Evolutionary conservation across 2,888 invertebrate species (phyloP), one percentile per base, ranked within the genome.

Genomic region (Cheilosia scutellata): DNA sequence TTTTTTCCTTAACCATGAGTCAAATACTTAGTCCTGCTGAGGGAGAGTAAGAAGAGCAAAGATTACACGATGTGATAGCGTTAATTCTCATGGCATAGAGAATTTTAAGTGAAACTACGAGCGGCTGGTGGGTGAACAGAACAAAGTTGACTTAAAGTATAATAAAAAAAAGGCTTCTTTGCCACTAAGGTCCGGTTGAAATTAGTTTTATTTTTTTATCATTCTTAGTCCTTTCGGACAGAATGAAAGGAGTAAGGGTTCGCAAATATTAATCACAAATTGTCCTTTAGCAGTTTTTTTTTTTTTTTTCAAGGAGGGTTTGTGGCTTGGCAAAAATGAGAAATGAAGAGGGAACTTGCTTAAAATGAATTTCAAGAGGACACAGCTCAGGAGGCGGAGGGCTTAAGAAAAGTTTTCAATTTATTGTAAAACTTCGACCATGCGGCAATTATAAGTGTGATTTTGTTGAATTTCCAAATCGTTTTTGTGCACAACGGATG

Each of bases 201-300:
- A 79, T 78, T 78, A 74, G 37, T 37, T 37, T 72, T 83, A 65
- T 82, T 76, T 37, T 16, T 51, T 53, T n/a, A 49, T 40, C 13
- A 6, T 20, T 60, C 0, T 42, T 49, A 6, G 20, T 63, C 13
- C 25, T 42, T 44, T 57, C n/a, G n/a, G 7, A 25, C 20, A 6
- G 40, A 27, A 29, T 20, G 40, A 16, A 27, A 27, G 16, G 27
- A 13, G 20, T 62, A n/a, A 13, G 11, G 63, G 31, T 58, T 82
- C 53, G 62, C 79, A 83, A 83, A 79, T 83, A 83, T 83, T 83
- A 83, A 83, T 83, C 83, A 83, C 83, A 83, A 83, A 83, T 83
- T 83, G 83, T 83, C 83, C 79, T 70, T 68, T 55, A 78, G 79
- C 74, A 75, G 20, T 20, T 78, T 78, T n/a, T n/a, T n/a, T n/a